phyloP scores from a whole-genome alignment of 2,797 vertebrate genomes.

The Fistularia tabacaria region DNA sequence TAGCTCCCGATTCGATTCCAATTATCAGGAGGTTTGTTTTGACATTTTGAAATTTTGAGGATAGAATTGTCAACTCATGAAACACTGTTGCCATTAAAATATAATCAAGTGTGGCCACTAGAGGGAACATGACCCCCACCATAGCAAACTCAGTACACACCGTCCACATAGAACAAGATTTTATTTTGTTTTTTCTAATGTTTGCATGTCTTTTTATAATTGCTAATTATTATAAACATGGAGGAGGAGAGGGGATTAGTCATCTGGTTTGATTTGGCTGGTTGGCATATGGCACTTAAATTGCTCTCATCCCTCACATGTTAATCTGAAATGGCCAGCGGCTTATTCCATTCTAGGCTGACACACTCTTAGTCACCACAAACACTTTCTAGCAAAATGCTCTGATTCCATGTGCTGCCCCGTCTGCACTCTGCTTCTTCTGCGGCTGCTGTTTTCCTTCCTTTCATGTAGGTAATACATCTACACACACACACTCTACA shows the following conservation, averaged over 20 bases:
- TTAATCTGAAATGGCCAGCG: constrained; percentile 32
- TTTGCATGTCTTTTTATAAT: not conserved
- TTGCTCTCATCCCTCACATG: constrained; percentile 29
- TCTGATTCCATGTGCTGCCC: constrained; percentile 7
- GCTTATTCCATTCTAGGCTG: constrained; percentile 26
- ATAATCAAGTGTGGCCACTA: constrained; percentile 15
- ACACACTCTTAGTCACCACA: constrained; percentile 41
- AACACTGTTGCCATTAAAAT: too few relatives aligned
- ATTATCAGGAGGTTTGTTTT: too few relatives aligned
- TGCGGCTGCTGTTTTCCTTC: constrained; percentile 14
- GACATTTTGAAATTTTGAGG: too few relatives aligned
- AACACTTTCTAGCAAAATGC: constrained; percentile 21
- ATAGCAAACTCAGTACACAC: not conserved
- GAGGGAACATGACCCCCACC: constrained; percentile 29
- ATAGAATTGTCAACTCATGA: too few relatives aligned
- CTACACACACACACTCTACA: not conserved
- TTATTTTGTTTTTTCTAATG: not conserved
- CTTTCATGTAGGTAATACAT: constrained; percentile 16
- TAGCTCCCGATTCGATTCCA: too few relatives aligned
- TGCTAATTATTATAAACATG: not conserved
- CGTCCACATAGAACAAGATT: not conserved
- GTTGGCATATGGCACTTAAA: constrained; percentile 51
- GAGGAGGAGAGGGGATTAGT: constrained; percentile 2
- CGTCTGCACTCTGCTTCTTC: constrained; percentile 17
- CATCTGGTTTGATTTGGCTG: constrained; percentile 31